A percentile compares a stretch with the other conserved stretches of the same genome.
Evolutionary conservation across 30 jellyfish, hydroid and myxozoan genomes (phyloP).

Genomic region (Turritopsis rubra): DNA sequence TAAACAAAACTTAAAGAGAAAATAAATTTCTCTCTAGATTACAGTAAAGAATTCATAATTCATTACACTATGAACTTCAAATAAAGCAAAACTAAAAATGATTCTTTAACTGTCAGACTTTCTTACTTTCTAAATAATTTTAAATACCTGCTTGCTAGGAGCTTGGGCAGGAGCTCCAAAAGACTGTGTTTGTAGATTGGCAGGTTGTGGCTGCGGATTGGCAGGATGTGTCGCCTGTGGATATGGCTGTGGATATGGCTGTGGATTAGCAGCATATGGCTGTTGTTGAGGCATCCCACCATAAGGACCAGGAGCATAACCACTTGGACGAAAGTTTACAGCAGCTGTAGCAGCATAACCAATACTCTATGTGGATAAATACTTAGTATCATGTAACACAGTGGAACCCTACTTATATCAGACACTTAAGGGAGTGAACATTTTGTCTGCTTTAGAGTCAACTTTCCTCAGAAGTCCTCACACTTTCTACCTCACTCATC

Average conservation of each 20-base stretch:
- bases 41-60: too few relatives aligned
- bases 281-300: conserved; percentile 32
- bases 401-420: neutral
- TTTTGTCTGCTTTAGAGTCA: neutral
- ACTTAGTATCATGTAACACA: neutral
- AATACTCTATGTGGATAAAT: conserved; percentile 25
- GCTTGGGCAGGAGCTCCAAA: conserved; percentile 29
- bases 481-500: neutral
- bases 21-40: too few relatives aligned
- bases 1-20: too few relatives aligned
- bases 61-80: too few relatives aligned
- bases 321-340: conserved; percentile 32
- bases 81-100: too few relatives aligned
- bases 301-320: conserved; percentile 1
- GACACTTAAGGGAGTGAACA: neutral
- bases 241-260: conserved; percentile 24
- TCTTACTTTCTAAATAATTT: neutral
- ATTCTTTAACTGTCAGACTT: neutral
- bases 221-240: neutral
- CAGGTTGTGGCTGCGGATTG: conserved; percentile 10
- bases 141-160: neutral
- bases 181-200: conserved; percentile 28
- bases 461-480: neutral
- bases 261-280: conserved; percentile 30
- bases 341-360: conserved; percentile 62